phyloP scores from a whole-genome alignment of 2,797 vertebrate species.

The Lacerta agilis region DNA sequence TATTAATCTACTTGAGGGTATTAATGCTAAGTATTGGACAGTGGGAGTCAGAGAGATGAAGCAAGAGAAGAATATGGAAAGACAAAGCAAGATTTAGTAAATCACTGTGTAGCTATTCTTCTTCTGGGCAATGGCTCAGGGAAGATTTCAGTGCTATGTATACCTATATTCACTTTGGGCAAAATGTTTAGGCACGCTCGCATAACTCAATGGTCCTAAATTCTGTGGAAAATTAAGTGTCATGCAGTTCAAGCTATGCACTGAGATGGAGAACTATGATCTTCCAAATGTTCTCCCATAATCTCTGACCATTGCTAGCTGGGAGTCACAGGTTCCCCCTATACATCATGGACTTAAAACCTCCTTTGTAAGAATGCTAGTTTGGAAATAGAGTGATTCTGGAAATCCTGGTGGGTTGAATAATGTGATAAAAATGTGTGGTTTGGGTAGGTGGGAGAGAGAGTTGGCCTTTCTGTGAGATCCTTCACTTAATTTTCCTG shows the following conservation, averaged over 20 bases:
- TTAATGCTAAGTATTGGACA: background rate
- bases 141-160: background rate
- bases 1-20: background rate
- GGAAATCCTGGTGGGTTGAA: too few species aligned
- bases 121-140: background rate
- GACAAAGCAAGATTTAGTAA: background rate
- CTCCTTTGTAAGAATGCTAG: background rate
- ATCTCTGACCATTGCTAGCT: too few species aligned
- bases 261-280: too few species aligned
- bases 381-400: background rate
- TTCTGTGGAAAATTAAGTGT: background rate
- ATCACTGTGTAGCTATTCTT: background rate
- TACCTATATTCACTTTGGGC: too few species aligned
- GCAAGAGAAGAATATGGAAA: background rate
- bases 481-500: background rate
- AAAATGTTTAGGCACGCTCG: background rate
- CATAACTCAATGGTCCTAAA: background rate
- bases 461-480: background rate
- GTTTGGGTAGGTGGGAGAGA: too few species aligned
- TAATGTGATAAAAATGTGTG: background rate
- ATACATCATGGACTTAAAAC: background rate
- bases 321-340: too few species aligned
- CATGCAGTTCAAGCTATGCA: too few species aligned
- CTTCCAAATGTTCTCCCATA: too few species aligned
- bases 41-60: background rate